Percentiles rank a stretch among this genome's conserved stretches.
These are phyloP conservation scores for Zhuqinia jingwanae DNA, from an alignment of 2,888 invertebrate species.

Conservation along the genomic window DNA sequence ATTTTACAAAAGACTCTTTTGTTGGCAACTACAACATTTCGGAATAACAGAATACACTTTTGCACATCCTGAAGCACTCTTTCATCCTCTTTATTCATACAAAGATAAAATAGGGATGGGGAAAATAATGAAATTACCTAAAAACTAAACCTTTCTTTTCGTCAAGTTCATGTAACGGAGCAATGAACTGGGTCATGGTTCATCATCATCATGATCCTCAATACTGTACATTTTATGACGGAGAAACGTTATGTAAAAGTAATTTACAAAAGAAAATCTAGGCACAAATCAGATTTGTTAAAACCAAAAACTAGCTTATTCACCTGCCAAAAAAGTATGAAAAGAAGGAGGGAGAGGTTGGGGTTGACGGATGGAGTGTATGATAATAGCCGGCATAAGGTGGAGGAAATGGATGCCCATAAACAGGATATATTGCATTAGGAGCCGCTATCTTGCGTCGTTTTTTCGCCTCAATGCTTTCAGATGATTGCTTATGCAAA, in stretches of 20 bases:
- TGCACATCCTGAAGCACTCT: no score
- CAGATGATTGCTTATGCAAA: constrained; percentile 65
- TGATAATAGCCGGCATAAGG: constrained; percentile 64
- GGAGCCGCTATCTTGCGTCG: constrained; percentile 35
- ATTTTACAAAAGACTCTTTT: no score
- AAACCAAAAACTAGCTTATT: constrained; percentile 19
- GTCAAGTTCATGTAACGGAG: not conserved
- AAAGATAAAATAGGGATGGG: no score
- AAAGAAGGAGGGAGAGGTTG: constrained; percentile 54
- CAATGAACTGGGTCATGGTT: not conserved
- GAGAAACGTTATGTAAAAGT: constrained; percentile 4
- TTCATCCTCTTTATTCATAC: no score
- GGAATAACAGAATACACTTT: no score
- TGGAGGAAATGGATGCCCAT: constrained; percentile 61
- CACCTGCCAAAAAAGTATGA: constrained; percentile 64
- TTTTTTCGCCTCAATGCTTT: constrained; percentile 60
- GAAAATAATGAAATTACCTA: not conserved
- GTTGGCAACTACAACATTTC: no score
- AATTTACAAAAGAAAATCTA: constrained; percentile 42
- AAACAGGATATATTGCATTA: constrained; percentile 66
- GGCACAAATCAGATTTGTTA: constrained; percentile 59
- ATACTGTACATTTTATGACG: not conserved
- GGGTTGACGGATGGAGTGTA: constrained; percentile 23
- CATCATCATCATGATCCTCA: not conserved
- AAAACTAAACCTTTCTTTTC: not conserved